A percentile compares a stretch with the other conserved stretches of the same genome.
Conservation (phyloP, 2,888 invertebrate species). For the Seira ritae region DNA sequence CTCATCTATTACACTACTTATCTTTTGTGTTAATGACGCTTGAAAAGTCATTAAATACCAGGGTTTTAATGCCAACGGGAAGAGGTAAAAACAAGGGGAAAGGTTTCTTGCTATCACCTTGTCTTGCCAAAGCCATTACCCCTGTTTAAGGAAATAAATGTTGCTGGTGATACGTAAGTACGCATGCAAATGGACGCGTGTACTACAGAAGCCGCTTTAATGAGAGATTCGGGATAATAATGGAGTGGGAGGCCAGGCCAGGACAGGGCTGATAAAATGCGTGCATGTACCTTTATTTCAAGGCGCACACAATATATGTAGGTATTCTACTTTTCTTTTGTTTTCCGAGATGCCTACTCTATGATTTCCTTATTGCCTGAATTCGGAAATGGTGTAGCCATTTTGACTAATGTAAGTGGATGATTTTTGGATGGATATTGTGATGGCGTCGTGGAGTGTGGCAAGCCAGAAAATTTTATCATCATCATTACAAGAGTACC, state of each 20-base stretch:
- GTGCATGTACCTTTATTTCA: neutral
- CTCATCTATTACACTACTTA: slow-evolving; percentile 70
- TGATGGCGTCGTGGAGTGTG: slow-evolving; percentile 32
- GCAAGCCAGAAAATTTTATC: slow-evolving; percentile 8
- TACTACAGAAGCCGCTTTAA: slow-evolving; percentile 18
- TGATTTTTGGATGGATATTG: slow-evolving; percentile 23
- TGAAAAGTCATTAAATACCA: slow-evolving; percentile 71
- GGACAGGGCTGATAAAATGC: slow-evolving; percentile 6
- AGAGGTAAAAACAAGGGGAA: slow-evolving; percentile 19
- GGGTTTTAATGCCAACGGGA: slow-evolving; percentile 44
- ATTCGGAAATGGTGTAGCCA: slow-evolving; percentile 7
- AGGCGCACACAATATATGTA: too few species aligned
- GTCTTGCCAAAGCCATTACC: neutral
- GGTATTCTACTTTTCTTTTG: too few species aligned
- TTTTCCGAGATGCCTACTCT: too few species aligned
- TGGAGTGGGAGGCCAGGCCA: slow-evolving; percentile 25
- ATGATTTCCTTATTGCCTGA: too few species aligned
- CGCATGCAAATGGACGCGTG: neutral
- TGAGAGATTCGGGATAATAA: slow-evolving; percentile 28
- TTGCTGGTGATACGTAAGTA: neutral
- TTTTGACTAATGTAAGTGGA: slow-evolving; percentile 23
- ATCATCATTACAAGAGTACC: slow-evolving; percentile 32
- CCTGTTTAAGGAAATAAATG: neutral
- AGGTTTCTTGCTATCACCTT: neutral
- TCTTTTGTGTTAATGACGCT: slow-evolving; percentile 73